Evolutionary conservation across 1,140 invertebrate genomes (phyloP).

Genomic region (Cryptotermes secundus): DNA sequence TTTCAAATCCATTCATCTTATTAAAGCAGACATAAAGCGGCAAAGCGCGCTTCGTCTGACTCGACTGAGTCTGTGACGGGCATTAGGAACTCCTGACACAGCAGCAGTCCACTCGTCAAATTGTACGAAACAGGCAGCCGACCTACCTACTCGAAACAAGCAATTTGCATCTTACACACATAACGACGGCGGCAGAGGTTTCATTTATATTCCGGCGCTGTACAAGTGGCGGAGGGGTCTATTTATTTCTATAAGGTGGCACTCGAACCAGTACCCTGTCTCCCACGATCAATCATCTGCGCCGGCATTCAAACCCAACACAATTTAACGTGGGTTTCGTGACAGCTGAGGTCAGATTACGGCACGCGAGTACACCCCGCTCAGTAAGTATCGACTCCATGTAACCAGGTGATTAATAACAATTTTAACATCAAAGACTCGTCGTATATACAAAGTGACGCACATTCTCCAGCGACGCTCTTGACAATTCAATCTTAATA

Average conservation of each 20-base stretch:
- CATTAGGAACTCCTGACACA: neutral
- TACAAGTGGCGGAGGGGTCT: neutral
- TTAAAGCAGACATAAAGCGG: neutral
- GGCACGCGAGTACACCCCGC: constrained; percentile 1
- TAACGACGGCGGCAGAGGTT: neutral
- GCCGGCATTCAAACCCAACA: constrained; percentile 7
- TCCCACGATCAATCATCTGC: neutral
- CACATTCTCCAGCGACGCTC: no score
- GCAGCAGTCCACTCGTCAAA: neutral
- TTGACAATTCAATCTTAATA: no score
- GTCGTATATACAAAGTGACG: no score
- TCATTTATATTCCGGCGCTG: constrained; percentile 2
- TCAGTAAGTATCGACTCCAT: neutral
- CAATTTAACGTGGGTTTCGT: constrained; percentile 14
- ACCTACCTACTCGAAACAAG: neutral
- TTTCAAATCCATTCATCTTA: neutral
- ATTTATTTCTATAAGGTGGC: constrained; percentile 4
- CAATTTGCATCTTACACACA: constrained; percentile 15
- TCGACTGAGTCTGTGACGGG: neutral
- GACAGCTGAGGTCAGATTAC: constrained; percentile 6
- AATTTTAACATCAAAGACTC: no score
- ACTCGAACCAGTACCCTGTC: neutral
- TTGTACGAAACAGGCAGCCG: neutral
- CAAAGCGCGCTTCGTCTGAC: neutral
- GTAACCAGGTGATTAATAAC: neutral